phyloP scores from a whole-genome alignment of 2,113 vertebrate genomes.

The Butorides virescens region DNA sequence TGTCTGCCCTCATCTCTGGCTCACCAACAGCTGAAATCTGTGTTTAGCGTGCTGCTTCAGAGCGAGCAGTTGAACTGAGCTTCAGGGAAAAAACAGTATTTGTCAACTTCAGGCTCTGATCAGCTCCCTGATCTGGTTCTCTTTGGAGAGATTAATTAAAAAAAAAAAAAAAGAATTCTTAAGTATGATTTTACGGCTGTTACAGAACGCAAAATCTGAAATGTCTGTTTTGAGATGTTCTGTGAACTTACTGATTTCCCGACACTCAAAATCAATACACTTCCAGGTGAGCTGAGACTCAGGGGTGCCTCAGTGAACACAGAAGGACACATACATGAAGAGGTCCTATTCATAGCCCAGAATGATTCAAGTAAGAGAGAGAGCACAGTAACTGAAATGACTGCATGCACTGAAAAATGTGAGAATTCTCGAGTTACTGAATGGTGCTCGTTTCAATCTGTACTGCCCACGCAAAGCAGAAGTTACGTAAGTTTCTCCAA shows the following conservation, averaged over 20 bases:
- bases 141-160: background rate
- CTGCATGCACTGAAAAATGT: background rate
- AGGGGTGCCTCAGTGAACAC: background rate
- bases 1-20: background rate
- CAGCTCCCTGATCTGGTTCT: background rate
- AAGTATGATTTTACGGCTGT: background rate
- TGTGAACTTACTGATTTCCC: background rate
- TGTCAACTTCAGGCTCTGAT: background rate
- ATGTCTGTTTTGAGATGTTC: background rate
- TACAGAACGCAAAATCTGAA: background rate
- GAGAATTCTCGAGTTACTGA: background rate
- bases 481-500: background rate
- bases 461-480: background rate
- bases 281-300: background rate
- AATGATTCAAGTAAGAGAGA: background rate
- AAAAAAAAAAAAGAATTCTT: background rate
- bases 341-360: background rate
- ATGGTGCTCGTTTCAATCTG: background rate
- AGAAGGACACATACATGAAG: background rate
- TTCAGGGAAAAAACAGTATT: background rate
- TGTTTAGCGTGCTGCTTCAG: background rate
- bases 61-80: background rate
- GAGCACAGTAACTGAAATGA: background rate
- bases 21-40: background rate
- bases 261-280: background rate